phyloP scores from a whole-genome alignment of 53 echinoderm and acorn worm genomes.

The Astropecten irregularis region DNA sequence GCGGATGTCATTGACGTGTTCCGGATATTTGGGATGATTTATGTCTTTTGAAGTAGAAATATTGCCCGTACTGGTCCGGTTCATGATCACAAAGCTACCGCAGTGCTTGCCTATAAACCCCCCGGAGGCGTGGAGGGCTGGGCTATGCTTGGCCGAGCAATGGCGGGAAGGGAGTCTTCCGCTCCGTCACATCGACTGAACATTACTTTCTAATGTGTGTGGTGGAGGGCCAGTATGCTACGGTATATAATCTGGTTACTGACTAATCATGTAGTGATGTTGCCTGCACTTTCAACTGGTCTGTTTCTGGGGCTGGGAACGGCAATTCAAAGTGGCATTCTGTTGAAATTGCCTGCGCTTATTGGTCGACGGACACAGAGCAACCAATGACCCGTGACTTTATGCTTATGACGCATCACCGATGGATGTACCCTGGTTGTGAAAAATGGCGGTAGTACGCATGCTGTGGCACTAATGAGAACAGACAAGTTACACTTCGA shows the following conservation, averaged over 20 bases:
- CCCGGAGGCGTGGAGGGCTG: conserved; percentile 24
- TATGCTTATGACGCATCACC: no score
- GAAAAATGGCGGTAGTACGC: no score
- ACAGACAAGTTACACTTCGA: no score
- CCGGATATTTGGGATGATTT: conserved; percentile 58
- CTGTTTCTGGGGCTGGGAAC: neutral
- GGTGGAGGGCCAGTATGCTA: conserved; percentile 4
- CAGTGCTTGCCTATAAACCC: neutral
- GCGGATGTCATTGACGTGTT: conserved; percentile 54
- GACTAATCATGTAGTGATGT: conserved; percentile 1
- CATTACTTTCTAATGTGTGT: conserved; percentile 33
- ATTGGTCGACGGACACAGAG: no score
- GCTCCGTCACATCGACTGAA: conserved; percentile 30
- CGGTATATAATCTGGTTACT: neutral
- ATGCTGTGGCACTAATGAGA: no score
- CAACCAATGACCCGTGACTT: no score
- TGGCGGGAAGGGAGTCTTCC: neutral
- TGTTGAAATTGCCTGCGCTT: neutral
- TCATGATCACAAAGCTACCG: conserved; percentile 51
- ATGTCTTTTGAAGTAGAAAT: conserved; percentile 61
- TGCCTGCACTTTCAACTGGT: conserved; percentile 1
- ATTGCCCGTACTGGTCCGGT: conserved; percentile 48
- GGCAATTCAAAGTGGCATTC: neutral
- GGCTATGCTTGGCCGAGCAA: conserved; percentile 27
- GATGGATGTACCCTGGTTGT: no score